Evolutionary conservation across 2,797 vertebrate genomes (phyloP).

Genomic region (Sebastes dallii): DNA sequence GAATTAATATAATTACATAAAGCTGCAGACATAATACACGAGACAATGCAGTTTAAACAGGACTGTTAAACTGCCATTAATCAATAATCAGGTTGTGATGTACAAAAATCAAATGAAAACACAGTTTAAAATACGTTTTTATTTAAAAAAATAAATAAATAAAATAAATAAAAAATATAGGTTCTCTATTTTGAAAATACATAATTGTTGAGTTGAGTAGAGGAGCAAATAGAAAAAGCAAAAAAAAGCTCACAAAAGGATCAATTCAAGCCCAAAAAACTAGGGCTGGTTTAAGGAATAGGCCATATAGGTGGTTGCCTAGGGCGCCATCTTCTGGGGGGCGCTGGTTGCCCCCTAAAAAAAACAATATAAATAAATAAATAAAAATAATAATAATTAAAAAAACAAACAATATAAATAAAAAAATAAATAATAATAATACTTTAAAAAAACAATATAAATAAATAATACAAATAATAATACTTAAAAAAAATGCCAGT

Average conservation of each 20-base stretch:
- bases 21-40: neutral
- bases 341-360: no score
- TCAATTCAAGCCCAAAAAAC: constrained; percentile 5
- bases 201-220: neutral
- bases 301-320: no score
- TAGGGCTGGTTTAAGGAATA: no score
- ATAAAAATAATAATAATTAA: no score
- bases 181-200: neutral
- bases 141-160: neutral
- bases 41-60: neutral
- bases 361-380: no score
- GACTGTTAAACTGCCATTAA: neutral
- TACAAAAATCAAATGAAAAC: neutral
- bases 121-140: neutral
- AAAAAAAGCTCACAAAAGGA: constrained; percentile 1
- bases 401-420: no score
- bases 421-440: no score
- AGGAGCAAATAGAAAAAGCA: neutral
- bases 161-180: neutral
- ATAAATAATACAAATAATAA: no score
- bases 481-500: no score
- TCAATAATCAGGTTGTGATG: neutral
- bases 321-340: no score
- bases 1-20: neutral
- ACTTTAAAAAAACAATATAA: no score